A percentile compares a stretch with the other conserved stretches of the same genome.
phyloP scores from a whole-genome alignment of 1,140 invertebrate genomes.

The Pogonomyrmex californicus region DNA sequence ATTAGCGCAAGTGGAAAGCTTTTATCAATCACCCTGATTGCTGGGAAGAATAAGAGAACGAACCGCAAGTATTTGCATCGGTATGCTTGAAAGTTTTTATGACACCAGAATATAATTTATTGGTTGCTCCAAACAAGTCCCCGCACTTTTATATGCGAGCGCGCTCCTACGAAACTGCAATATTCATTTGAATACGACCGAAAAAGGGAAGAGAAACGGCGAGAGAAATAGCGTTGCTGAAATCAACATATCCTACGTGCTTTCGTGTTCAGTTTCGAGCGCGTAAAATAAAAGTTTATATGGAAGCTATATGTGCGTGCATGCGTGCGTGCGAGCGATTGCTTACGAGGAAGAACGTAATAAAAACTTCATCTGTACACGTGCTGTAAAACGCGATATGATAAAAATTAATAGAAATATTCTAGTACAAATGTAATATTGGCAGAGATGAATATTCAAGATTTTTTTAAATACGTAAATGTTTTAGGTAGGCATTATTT shows the following conservation, averaged over 20 bases:
- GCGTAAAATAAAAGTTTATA: slow-evolving; percentile 49
- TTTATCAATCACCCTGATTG: slow-evolving; percentile 48
- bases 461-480: background rate
- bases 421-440: background rate
- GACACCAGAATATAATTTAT: slow-evolving; percentile 74
- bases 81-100: slow-evolving; percentile 73
- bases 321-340: background rate
- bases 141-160: slow-evolving; percentile 66
- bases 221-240: slow-evolving; percentile 26
- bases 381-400: background rate
- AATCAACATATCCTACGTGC: slow-evolving; percentile 63
- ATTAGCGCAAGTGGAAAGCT: slow-evolving; percentile 14
- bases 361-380: slow-evolving; percentile 19
- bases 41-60: slow-evolving; percentile 25
- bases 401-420: background rate
- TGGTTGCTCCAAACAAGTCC: slow-evolving; percentile 59
- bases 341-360: slow-evolving; percentile 13
- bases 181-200: slow-evolving; percentile 75
- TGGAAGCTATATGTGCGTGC: background rate
- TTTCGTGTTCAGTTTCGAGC: slow-evolving; percentile 25
- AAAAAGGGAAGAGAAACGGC: slow-evolving; percentile 44
- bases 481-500: slow-evolving; percentile 1
- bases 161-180: slow-evolving; percentile 64
- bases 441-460: too few relatives aligned
- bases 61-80: background rate